Percentiles rank a stretch among this genome's conserved stretches.
These are phyloP conservation scores for Agapornis roseicollis DNA, from an alignment of 2,113 vertebrate genomes.

Conservation along the genomic window DNA sequence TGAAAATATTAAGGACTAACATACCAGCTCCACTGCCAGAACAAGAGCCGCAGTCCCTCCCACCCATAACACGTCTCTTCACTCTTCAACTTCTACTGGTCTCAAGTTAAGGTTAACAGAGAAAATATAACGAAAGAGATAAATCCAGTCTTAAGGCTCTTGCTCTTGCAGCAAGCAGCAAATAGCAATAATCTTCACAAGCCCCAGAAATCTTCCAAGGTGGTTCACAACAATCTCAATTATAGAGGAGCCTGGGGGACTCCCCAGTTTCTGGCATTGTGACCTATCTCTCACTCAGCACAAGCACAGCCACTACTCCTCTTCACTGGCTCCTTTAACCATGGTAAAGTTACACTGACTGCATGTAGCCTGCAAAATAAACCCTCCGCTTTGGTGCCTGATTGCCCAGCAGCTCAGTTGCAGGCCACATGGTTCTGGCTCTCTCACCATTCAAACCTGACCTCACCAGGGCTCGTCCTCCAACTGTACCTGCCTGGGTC, in stretches of 20 bases:
- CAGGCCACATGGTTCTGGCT: neutral
- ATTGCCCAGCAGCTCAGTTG: neutral
- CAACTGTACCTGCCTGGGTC: neutral
- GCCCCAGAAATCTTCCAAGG: neutral
- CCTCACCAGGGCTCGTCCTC: neutral
- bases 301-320: neutral
- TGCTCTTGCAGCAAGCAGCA: neutral
- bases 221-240: neutral
- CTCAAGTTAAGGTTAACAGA: neutral
- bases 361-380: neutral
- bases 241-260: neutral
- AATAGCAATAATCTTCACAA: neutral
- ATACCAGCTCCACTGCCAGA: neutral
- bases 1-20: neutral
- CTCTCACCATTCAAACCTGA: neutral
- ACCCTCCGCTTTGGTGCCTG: neutral
- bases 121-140: neutral
- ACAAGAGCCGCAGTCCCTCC: neutral
- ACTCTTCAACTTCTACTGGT: neutral
- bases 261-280: neutral
- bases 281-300: accelerated
- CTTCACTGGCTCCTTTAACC: neutral
- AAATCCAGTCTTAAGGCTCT: neutral
- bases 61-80: neutral
- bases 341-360: neutral